Conservation (phyloP, 1,140 invertebrate species). For the Zelostemma sp. region DNA sequence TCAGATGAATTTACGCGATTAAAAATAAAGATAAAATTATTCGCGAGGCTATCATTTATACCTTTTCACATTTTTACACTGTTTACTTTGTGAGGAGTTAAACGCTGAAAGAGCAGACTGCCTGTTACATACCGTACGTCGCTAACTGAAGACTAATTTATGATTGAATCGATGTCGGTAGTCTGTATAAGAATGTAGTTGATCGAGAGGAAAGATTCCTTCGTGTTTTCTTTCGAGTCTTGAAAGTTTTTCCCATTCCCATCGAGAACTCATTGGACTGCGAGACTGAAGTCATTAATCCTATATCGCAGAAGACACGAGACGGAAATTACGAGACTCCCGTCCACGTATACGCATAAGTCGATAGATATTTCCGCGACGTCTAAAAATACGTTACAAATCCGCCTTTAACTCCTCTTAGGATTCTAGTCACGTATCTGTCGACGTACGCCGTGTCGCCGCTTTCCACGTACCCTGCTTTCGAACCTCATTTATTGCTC, state of each 20-base stretch:
- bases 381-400: conserved; percentile 63
- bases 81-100: no score
- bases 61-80: no score
- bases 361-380: conserved; percentile 52
- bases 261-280: conserved; percentile 33
- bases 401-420: conserved; percentile 54
- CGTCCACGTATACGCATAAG: conserved; percentile 48
- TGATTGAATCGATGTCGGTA: no score
- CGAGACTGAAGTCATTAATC: conserved; percentile 44
- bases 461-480: conserved; percentile 61
- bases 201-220: no score
- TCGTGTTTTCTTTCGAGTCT: no score
- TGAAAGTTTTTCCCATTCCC: conserved; percentile 21
- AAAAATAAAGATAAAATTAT: no score
- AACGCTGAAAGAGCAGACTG: no score
- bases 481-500: conserved; percentile 61
- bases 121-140: no score
- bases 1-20: no score
- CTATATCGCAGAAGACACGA: conserved; percentile 40
- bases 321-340: conserved; percentile 51
- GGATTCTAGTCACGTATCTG: conserved; percentile 58
- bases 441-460: conserved; percentile 53
- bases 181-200: no score
- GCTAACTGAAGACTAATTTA: no score
- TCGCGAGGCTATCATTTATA: no score